Evolutionary conservation across 2,113 vertebrate genomes (phyloP).

Genomic region (Calypte anna): DNA sequence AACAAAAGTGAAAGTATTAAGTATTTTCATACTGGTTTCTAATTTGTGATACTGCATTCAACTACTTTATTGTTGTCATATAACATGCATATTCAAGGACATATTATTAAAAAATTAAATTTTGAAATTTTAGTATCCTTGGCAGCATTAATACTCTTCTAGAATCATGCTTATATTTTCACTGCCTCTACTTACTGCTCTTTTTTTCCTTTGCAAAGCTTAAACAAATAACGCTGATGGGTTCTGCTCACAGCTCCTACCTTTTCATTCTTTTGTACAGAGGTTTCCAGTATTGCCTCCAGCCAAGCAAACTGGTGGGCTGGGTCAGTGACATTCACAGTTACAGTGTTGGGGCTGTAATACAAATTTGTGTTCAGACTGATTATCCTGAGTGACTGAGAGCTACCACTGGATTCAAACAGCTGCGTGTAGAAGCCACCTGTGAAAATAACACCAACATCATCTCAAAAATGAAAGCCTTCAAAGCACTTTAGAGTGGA

Average conservation of each 20-base stretch:
- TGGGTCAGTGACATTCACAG: constrained; percentile 87
- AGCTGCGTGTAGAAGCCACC: constrained; percentile 95
- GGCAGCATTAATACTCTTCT: background rate
- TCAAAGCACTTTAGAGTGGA: background rate
- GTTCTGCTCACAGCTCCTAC: constrained; percentile 56
- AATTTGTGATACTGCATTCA: background rate
- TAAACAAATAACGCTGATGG: background rate
- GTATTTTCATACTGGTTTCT: background rate
- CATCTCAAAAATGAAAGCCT: background rate
- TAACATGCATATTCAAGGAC: background rate
- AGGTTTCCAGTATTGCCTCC: constrained; percentile 74
- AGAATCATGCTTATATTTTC: background rate
- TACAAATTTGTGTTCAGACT: constrained; percentile 96
- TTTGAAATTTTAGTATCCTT: background rate
- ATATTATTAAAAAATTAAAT: background rate
- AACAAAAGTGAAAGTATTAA: background rate
- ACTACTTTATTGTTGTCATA: background rate
- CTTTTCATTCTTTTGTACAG: constrained; percentile 81
- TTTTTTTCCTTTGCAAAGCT: background rate
- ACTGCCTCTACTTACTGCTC: background rate
- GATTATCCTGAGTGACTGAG: constrained; percentile 82
- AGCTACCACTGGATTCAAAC: constrained; percentile 63
- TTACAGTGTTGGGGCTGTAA: constrained; percentile 85
- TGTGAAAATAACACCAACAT: constrained; percentile 68
- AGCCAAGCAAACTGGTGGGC: constrained; percentile 86